Conservation (phyloP, 2,797 vertebrate species). For the Botia almorhae region DNA sequence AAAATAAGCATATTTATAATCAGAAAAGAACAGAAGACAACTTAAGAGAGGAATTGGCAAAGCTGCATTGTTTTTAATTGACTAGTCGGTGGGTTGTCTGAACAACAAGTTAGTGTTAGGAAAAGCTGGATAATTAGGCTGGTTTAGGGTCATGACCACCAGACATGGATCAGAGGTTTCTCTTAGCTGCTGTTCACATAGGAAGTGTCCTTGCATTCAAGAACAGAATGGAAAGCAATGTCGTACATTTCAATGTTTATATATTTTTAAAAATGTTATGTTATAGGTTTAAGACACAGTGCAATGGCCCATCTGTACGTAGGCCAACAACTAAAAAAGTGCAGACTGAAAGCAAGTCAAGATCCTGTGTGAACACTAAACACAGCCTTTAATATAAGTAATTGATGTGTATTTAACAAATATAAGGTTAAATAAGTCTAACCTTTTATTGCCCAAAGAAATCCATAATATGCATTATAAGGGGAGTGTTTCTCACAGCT, state of each 20-base stretch:
- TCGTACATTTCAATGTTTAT: no score
- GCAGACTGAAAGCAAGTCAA: not conserved
- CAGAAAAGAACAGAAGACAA: not conserved
- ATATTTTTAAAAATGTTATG: not conserved
- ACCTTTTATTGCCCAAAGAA: not conserved
- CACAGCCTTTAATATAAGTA: not conserved
- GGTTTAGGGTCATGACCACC: not conserved
- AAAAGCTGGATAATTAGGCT: constrained; percentile 3
- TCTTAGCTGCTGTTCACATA: not conserved
- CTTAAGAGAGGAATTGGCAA: not conserved
- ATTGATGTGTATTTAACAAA: not conserved
- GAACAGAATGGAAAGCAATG: not conserved
- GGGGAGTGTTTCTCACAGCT: not conserved
- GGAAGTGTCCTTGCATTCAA: not conserved
- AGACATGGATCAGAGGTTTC: not conserved
- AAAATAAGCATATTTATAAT: not conserved
- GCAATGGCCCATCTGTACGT: not conserved
- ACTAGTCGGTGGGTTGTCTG: not conserved
- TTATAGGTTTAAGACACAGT: not conserved
- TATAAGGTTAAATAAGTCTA: not conserved
- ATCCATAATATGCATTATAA: not conserved
- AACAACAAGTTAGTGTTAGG: not conserved
- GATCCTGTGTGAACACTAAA: not conserved
- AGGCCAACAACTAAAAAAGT: not conserved
- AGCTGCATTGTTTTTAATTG: not conserved